phyloP scores from a whole-genome alignment of 2,797 vertebrate species.

The Trematomus bernacchii region DNA sequence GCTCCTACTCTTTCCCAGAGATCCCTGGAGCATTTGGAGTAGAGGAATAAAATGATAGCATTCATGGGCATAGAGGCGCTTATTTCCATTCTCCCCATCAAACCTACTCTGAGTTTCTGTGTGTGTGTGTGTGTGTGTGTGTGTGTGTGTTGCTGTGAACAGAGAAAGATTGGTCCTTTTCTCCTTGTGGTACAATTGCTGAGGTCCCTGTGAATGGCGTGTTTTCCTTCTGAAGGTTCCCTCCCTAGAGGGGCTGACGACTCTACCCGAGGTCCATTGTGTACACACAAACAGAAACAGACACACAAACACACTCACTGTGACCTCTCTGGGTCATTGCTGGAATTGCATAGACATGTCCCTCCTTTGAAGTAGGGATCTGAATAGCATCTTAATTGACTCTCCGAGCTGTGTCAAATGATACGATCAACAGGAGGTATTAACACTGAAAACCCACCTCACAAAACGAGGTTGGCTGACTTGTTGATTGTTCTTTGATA shows the following conservation, averaged over 20 bases:
- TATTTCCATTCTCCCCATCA: conserved; percentile 90
- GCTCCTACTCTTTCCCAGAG: conserved; percentile 94
- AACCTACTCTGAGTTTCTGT: conserved; percentile 50
- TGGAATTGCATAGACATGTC: conserved; percentile 52
- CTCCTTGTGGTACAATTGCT: conserved; percentile 53
- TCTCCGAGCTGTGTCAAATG: conserved; percentile 49
- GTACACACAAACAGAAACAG: conserved; percentile 51
- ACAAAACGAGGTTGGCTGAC: conserved; percentile 20
- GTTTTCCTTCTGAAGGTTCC: conserved; percentile 58
- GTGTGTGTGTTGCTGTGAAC: conserved; percentile 26
- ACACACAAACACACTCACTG: conserved; percentile 22
- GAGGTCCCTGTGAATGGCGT: conserved; percentile 52
- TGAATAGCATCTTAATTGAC: conserved; percentile 59
- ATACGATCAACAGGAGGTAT: conserved; percentile 43
- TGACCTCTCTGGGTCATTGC: conserved; percentile 66
- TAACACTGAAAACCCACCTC: conserved; percentile 13
- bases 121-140: conserved; percentile 34
- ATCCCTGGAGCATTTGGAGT: conserved; percentile 97
- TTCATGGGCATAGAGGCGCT: conserved; percentile 90
- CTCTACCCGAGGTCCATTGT: conserved; percentile 55
- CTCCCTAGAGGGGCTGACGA: conserved; percentile 51
- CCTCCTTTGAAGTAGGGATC: conserved; percentile 49
- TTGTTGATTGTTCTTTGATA: conserved; percentile 36
- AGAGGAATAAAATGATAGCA: conserved; percentile 95
- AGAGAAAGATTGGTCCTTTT: conserved; percentile 49